Percentiles rank a stretch among this genome's conserved stretches.
Evolutionary conservation across 2,888 invertebrate genomes (phyloP).

Genomic region (Pammene aurita): DNA sequence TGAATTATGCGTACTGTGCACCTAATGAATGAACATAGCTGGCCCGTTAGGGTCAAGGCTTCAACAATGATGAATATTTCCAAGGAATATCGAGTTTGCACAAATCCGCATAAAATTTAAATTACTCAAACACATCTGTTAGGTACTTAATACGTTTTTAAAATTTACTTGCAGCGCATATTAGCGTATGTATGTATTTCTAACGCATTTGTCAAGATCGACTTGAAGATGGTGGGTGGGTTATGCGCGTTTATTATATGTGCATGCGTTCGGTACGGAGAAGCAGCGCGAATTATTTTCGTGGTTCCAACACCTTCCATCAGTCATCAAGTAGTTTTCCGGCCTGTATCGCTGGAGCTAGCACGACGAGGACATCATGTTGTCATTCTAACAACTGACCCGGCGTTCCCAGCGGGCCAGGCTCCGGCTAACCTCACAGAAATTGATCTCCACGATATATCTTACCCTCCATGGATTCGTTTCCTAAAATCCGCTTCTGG

Average conservation of each 20-base stretch:
- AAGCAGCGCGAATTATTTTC: constrained; percentile 21
- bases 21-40: no score
- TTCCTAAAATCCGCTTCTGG: neutral
- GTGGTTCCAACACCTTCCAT: constrained; percentile 30
- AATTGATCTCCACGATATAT: constrained; percentile 27
- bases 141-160: neutral
- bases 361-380: constrained; percentile 19
- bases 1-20: no score
- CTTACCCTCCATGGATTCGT: constrained; percentile 12
- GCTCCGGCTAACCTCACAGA: constrained; percentile 26
- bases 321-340: constrained; percentile 34
- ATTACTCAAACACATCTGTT: no score
- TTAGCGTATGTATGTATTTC: neutral
- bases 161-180: neutral
- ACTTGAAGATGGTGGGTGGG: neutral
- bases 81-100: neutral
- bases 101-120: neutral
- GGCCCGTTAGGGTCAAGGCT: neutral
- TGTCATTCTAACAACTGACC: constrained; percentile 29
- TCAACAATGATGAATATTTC: neutral
- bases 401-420: constrained; percentile 9
- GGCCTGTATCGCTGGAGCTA: constrained; percentile 15
- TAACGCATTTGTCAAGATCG: neutral
- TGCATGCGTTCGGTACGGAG: neutral
- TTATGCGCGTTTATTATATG: neutral